Evolutionary conservation across 2,797 vertebrate species (phyloP).

Genomic region (Peromyscus eremicus): DNA sequence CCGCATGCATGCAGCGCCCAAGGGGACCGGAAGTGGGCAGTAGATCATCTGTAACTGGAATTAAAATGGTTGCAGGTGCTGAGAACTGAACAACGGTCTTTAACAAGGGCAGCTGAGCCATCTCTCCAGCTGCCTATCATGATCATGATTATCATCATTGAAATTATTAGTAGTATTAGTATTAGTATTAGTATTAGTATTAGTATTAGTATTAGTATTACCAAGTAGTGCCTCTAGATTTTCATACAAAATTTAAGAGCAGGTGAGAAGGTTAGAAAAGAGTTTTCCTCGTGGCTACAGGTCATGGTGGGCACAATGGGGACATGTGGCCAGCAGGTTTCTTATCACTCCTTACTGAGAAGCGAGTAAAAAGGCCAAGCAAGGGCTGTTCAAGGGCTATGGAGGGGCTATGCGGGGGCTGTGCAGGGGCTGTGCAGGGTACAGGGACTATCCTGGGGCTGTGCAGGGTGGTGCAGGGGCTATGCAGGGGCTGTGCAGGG

Average conservation of each 20-base stretch:
- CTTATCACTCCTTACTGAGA: not conserved
- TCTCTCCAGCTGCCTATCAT: not conserved
- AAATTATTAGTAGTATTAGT: not conserved
- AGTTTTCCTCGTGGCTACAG: not conserved
- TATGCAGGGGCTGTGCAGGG: not conserved
- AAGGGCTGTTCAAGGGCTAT: not conserved
- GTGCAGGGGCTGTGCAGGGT: not conserved
- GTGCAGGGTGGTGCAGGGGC: not conserved
- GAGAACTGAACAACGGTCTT: not conserved
- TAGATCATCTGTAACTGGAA: not conserved
- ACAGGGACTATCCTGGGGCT: not conserved
- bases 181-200: not conserved
- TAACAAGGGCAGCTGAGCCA: not conserved
- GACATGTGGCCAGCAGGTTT: not conserved
- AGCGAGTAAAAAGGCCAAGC: not conserved
- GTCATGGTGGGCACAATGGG: not conserved
- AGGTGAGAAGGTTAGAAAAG: not conserved
- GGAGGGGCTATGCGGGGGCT: not conserved
- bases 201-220: not conserved
- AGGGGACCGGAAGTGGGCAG: too few relatives aligned
- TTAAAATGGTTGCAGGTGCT: not conserved
- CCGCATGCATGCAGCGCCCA: not conserved
- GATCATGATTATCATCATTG: not conserved
- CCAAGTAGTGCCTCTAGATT: not conserved
- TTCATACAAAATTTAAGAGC: slow-evolving; percentile 19